phyloP scores from a whole-genome alignment of 2,113 vertebrate genomes.

The crab-eating macaque (Macaca fascicularis) region T2T-MFA8v1.1 NC_088395.1:18713001-18713500 shows the following conservation, averaged over 20 bases:
- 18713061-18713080: background rate
- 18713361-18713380: background rate
- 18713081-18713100: background rate
- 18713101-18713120: background rate
- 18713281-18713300: conserved; percentile 26
- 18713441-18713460: conserved; percentile 31
- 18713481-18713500: background rate
- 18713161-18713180: conserved; percentile 36
- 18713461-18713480: background rate
- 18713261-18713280: conserved; percentile 30
- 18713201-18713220: conserved; percentile 13
- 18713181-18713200: conserved; percentile 38
- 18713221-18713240: background rate
- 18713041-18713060: background rate
- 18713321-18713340: background rate
- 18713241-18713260: conserved; percentile 11
- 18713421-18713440: conserved; percentile 29
- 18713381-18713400: background rate
- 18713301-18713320: conserved; percentile 29
- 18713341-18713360: conserved; percentile 11
- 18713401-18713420: conserved; percentile 25
- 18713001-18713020: background rate
- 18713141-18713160: conserved; percentile 16
- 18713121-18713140: conserved; percentile 10
- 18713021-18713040: background rate